phyloP scores from a whole-genome alignment of 2,113 vertebrate genomes.

The Channa argus region DNA sequence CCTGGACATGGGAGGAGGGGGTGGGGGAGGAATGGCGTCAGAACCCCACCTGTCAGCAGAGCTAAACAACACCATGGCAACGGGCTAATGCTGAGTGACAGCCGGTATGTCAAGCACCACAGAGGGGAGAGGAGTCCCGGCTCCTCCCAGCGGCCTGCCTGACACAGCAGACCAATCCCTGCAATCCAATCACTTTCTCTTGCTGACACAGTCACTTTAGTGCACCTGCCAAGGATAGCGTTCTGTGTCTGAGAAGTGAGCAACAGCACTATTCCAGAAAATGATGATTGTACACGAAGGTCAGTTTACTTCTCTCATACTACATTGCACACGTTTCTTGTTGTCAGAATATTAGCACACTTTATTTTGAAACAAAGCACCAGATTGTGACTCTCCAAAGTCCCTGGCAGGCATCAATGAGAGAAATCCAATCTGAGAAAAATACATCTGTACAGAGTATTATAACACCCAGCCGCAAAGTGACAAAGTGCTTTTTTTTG shows the following conservation, averaged over 20 bases:
- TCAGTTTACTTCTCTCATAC: constrained; percentile 9
- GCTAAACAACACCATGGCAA: constrained; percentile 83
- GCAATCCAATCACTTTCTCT: constrained; percentile 61
- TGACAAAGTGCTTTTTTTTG: neutral
- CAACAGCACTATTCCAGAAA: constrained; percentile 39
- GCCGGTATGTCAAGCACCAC: constrained; percentile 46
- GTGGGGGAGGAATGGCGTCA: constrained; percentile 63
- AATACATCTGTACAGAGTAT: constrained; percentile 6
- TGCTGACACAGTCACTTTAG: constrained; percentile 70
- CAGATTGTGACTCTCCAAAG: too few relatives aligned
- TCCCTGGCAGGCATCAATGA: neutral
- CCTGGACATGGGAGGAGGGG: constrained; percentile 55
- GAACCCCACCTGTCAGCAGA: constrained; percentile 77
- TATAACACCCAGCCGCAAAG: neutral
- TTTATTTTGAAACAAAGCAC: too few relatives aligned
- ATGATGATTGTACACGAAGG: constrained; percentile 55
- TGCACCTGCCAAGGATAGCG: constrained; percentile 64
- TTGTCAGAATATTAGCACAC: neutral
- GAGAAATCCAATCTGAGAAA: neutral
- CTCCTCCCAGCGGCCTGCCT: constrained; percentile 43
- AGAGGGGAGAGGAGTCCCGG: constrained; percentile 46
- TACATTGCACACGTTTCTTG: constrained; percentile 14
- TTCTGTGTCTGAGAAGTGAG: constrained; percentile 41
- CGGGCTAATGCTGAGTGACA: constrained; percentile 77
- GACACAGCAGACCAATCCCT: constrained; percentile 70